Conservation (phyloP, 2,797 vertebrate species). For the Coccyzus lansbergi region DNA sequence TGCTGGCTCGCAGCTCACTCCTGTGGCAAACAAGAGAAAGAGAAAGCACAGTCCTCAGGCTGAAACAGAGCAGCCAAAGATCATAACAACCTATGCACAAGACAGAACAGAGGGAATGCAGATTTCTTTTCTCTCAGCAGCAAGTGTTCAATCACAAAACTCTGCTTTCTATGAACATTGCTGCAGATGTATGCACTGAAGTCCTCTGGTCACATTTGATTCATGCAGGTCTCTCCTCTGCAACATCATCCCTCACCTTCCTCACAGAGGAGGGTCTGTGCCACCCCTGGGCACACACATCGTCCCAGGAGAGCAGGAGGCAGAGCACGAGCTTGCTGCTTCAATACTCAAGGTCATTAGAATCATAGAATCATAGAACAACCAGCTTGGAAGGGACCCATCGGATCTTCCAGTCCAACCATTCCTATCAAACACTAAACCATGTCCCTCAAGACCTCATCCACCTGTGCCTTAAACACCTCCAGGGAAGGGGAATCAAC, state of each 20-base stretch:
- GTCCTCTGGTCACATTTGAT: accelerated
- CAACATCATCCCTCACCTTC: not conserved
- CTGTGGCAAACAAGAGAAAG: not conserved
- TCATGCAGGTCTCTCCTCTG: not conserved
- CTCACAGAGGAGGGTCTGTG: not conserved
- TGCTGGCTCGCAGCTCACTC: not conserved
- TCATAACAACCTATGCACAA: too few species aligned
- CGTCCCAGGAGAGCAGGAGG: not conserved
- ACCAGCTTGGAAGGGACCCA: too few species aligned
- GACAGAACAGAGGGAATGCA: not conserved
- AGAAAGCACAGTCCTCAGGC: not conserved
- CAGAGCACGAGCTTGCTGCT: not conserved
- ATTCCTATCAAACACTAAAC: too few species aligned
- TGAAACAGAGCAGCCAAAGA: not conserved
- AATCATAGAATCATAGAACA: too few species aligned
- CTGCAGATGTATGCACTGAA: not conserved
- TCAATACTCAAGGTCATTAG: not conserved
- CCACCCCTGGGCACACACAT: accelerated
- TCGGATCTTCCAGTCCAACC: too few species aligned
- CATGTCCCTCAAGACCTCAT: too few species aligned
- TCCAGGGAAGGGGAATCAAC: too few species aligned
- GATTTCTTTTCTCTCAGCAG: accelerated
- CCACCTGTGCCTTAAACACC: too few species aligned
- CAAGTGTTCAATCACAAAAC: not conserved
- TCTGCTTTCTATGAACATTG: not conserved